Evolutionary conservation across 2,113 vertebrate species (phyloP), one percentile per base, ranked within the genome.

Genomic region (Acinonyx jubatus): DNA sequence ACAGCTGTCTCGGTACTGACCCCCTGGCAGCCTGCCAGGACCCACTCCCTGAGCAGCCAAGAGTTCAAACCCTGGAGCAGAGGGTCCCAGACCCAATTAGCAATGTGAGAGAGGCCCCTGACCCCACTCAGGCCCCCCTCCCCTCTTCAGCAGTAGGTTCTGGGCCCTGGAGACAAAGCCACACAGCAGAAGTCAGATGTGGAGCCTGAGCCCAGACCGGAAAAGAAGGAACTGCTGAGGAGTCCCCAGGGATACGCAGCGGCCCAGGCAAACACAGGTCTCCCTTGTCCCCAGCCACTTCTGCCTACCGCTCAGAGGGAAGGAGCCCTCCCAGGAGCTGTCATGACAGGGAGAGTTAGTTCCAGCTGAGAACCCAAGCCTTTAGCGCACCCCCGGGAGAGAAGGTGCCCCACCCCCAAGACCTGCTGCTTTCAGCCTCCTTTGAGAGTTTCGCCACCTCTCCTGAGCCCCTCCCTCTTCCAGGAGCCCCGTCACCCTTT

Each of bases 61-160:
- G 93, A 91, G 91, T 97, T 96, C 97, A 94, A 93, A 97, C 92
- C 92, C 90, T 61, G 16, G 4, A 96, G 96, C 97, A 98, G 97
- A 98, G 98, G 97, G 98, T 96, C 95, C 90, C 89, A 96, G 92
- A 96, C 97, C 91, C 98, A 96, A 88, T 98, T 98, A 98, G 92
- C 97, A 41, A 96, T 96, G 89, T 63, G 33, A 94, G 95, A 97
- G 96, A 97, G 96, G 85, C 95, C 96, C 89, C 82, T 74, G 89
- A 94, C 98, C 97, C 78, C 71, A 76, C 96, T 91, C 57, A 65
- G 45, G 7, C 79, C 89, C 86, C 50, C 68, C 52, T 92, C 16
- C 87, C 69, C 83, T 50, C 61, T 31, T 55, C 61, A 65, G 18
- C 31, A 19, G 65, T 80, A 69, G 50, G 82, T 73, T 95, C 65